Conservation (phyloP, 1,140 invertebrate genomes). For the Ruditapes philippinarum region DNA sequence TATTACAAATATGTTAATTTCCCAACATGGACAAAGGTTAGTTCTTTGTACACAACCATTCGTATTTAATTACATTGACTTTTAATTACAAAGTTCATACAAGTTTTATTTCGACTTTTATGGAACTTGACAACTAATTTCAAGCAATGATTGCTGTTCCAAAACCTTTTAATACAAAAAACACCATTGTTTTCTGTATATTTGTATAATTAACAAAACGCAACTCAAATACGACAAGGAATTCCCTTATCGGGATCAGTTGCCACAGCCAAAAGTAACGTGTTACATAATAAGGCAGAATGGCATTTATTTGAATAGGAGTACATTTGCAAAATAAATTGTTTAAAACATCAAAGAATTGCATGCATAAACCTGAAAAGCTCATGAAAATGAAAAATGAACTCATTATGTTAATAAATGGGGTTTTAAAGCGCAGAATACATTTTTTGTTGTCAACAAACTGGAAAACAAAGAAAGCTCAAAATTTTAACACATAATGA, state of each 20-base stretch:
- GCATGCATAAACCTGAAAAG: background rate
- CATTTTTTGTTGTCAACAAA: too few species aligned
- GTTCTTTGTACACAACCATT: slow-evolving; percentile 41
- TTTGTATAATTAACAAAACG: slow-evolving; percentile 4
- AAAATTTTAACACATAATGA: too few species aligned
- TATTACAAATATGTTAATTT: slow-evolving; percentile 65
- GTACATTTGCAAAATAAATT: slow-evolving; percentile 1
- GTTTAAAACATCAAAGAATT: background rate
- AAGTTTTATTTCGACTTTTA: slow-evolving; percentile 62
- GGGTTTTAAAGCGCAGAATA: too few species aligned
- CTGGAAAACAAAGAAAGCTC: too few species aligned
- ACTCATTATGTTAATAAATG: background rate
- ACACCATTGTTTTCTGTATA: slow-evolving; percentile 29
- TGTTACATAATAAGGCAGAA: background rate
- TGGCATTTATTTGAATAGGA: slow-evolving; percentile 2
- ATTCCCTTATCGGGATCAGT: background rate
- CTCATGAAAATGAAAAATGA: background rate
- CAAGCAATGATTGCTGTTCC: slow-evolving; percentile 40
- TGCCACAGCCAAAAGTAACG: background rate
- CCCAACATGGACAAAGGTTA: slow-evolving; percentile 28
- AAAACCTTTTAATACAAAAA: background rate
- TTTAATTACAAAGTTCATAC: slow-evolving; percentile 64
- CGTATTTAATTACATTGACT: slow-evolving; percentile 57
- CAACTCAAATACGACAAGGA: background rate
- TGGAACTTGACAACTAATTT: slow-evolving; percentile 51